A percentile compares a stretch with the other conserved stretches of the same genome.
Evolutionary conservation across 2,113 vertebrate species (phyloP).

Genomic region (Phocoena sinus): DNA sequence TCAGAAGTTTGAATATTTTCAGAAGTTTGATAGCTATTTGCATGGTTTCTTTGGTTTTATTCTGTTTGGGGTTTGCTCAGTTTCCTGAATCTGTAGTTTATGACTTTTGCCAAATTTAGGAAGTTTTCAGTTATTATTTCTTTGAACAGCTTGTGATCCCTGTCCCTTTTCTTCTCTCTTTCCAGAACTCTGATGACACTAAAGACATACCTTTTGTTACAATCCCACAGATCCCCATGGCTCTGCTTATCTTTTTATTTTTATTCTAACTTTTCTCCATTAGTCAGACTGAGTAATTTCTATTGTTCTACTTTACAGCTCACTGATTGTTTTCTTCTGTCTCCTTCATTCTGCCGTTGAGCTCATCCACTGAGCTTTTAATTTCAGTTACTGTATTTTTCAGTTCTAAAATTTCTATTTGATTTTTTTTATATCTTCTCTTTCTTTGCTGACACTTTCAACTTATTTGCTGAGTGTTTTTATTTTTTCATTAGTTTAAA

Average conservation of each 20-base stretch:
- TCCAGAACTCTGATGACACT: not conserved
- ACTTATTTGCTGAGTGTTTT: not conserved
- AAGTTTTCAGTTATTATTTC: not conserved
- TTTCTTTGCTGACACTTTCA: not conserved
- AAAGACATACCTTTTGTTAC: too few species aligned
- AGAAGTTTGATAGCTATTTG: too few species aligned
- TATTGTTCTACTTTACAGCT: not conserved
- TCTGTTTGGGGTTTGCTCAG: too few species aligned
- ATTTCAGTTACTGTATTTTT: not conserved
- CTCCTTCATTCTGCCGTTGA: not conserved
- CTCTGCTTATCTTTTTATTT: not conserved
- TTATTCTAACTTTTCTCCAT: not conserved
- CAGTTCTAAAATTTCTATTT: too few species aligned
- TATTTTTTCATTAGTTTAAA: not conserved
- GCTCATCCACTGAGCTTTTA: not conserved
- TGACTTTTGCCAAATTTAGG: not conserved
- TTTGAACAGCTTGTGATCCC: not conserved
- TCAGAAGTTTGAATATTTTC: too few species aligned
- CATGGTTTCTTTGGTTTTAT: too few species aligned
- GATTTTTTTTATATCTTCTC: too few species aligned
- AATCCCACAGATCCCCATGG: not conserved
- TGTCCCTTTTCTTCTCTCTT: not conserved
- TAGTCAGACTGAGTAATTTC: not conserved
- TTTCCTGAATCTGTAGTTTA: too few species aligned
- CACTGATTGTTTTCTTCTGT: not conserved